These are phyloP conservation scores for Bembecia ichneumoniformis DNA, from an alignment of 2,888 invertebrate species.

Conservation along the genomic window DNA sequence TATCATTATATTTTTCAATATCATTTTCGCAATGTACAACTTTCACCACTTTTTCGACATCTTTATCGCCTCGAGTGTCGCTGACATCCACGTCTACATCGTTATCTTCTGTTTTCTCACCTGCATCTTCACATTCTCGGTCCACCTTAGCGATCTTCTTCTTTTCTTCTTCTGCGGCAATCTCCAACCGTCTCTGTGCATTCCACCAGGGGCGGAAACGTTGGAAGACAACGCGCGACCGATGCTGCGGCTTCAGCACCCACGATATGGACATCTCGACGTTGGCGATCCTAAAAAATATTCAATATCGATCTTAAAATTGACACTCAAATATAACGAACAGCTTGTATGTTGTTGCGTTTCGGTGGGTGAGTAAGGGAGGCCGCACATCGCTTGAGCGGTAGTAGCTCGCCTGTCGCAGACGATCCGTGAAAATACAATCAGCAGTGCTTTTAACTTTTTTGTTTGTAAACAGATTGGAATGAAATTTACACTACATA, in stretches of 20 bases:
- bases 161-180: slow-evolving; percentile 28
- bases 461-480: too few relatives aligned
- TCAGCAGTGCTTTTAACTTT: too few relatives aligned
- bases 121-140: slow-evolving; percentile 3
- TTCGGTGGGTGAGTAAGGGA: too few relatives aligned
- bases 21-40: too few relatives aligned
- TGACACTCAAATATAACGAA: too few relatives aligned
- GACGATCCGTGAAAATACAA: too few relatives aligned
- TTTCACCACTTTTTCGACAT: not conserved
- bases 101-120: slow-evolving; percentile 4
- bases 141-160: slow-evolving; percentile 13
- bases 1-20: too few relatives aligned
- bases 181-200: slow-evolving; percentile 42
- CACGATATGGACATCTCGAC: slow-evolving; percentile 62
- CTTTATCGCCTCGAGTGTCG: not conserved
- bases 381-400: too few relatives aligned
- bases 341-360: too few relatives aligned
- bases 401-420: too few relatives aligned
- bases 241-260: slow-evolving; percentile 64
- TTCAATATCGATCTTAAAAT: not conserved
- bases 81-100: not conserved
- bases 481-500: too few relatives aligned
- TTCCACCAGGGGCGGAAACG: slow-evolving; percentile 67
- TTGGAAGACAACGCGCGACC: slow-evolving; percentile 62
- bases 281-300: slow-evolving; percentile 55